phyloP scores from a whole-genome alignment of 1,140 invertebrate species.

The Cylas formicarius region DNA sequence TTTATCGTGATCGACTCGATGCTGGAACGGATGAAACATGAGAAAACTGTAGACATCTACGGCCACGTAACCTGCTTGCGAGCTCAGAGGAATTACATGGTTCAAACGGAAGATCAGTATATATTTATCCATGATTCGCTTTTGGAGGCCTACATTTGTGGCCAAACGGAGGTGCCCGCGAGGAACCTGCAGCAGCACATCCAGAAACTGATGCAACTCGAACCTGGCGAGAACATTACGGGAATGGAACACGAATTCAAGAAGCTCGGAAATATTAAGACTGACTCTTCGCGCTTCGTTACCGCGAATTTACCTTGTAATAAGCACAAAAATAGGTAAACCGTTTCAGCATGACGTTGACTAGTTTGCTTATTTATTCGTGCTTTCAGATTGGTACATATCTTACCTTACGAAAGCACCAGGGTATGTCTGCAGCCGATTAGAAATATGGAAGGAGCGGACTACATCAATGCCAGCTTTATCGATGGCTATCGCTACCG shows the following conservation, averaged over 20 bases:
- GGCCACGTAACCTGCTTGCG: conserved; percentile 96
- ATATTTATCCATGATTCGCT: conserved; percentile 98
- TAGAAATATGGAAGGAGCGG: conserved; percentile 87
- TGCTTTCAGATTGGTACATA: conserved; percentile 61
- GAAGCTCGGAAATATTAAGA: conserved; percentile 91
- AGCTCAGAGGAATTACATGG: conserved; percentile 96
- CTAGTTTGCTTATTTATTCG: background rate
- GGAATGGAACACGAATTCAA: conserved; percentile 99
- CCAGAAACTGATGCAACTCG: conserved; percentile 79
- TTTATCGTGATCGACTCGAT: conserved; percentile 98
- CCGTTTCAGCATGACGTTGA: background rate
- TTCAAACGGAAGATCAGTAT: conserved; percentile 98
- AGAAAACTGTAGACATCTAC: conserved; percentile 97
- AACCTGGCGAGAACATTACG: conserved; percentile 79
- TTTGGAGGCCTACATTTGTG: conserved; percentile 55
- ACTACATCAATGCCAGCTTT: conserved; percentile 98
- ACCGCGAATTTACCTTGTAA: conserved; percentile 94
- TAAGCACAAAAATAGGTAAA: conserved; percentile 93
- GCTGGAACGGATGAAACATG: conserved; percentile 88
- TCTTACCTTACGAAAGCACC: conserved; percentile 93
- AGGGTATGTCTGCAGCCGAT: conserved; percentile 90
- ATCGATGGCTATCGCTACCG: conserved; percentile 91
- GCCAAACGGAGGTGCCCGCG: conserved; percentile 57
- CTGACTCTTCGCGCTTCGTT: conserved; percentile 88
- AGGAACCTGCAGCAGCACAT: conserved; percentile 89